Conservation (phyloP, 2,888 invertebrate genomes). For the Chymomyza caudatula region DNA sequence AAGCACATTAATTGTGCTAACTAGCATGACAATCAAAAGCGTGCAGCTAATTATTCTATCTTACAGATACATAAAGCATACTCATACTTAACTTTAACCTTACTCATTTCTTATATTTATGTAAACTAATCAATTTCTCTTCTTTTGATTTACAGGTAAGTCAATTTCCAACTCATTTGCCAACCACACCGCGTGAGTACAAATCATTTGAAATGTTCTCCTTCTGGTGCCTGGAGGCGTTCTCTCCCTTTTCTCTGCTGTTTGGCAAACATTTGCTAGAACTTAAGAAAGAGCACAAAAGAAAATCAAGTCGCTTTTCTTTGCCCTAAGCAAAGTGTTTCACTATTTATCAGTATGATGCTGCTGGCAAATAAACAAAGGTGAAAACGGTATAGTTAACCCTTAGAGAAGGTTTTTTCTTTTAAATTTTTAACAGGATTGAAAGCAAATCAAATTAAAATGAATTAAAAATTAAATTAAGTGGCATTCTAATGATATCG, state of each 20-base stretch:
- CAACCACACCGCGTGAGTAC: background rate
- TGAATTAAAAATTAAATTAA: too few species aligned
- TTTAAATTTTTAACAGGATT: background rate
- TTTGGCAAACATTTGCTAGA: background rate
- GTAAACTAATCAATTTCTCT: background rate
- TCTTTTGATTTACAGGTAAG: slow-evolving; percentile 1
- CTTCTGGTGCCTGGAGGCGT: background rate
- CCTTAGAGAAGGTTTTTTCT: background rate
- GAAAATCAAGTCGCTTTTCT: background rate
- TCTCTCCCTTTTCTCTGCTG: background rate
- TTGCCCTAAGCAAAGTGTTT: background rate
- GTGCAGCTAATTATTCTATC: too few species aligned
- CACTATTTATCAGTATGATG: background rate
- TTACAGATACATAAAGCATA: background rate
- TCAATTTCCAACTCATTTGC: background rate
- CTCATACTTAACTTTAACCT: background rate
- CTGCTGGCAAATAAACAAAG: background rate
- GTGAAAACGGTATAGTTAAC: background rate
- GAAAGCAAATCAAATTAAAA: too few species aligned
- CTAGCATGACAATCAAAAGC: background rate
- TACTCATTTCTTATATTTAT: background rate
- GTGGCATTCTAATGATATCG: too few species aligned
- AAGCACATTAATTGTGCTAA: background rate
- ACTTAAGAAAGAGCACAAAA: background rate
- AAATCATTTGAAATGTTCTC: background rate